phyloP scores from a whole-genome alignment of 1,140 invertebrate species.

The Dendroctonus ponderosae region DNA sequence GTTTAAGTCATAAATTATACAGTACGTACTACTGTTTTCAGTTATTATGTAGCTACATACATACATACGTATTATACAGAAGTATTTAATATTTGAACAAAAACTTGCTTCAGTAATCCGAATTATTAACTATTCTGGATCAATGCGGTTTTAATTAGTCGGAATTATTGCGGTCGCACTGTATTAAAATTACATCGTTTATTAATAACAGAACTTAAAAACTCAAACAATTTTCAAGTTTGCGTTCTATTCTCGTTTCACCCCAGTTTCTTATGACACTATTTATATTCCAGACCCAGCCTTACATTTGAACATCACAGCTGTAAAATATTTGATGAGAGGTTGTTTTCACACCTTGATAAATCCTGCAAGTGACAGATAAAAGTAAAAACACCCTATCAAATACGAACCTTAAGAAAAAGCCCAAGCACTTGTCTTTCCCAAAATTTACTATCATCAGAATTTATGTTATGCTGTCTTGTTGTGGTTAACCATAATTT shows the following conservation, averaged over 20 bases:
- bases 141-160: constrained; percentile 12
- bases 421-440: constrained; percentile 22
- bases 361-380: too few relatives aligned
- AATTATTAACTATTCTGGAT: constrained; percentile 15
- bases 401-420: constrained; percentile 15
- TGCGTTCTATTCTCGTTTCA: too few relatives aligned
- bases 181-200: neutral
- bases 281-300: too few relatives aligned
- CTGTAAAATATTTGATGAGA: too few relatives aligned
- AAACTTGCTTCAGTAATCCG: constrained; percentile 17
- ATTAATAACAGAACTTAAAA: too few relatives aligned
- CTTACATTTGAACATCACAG: too few relatives aligned
- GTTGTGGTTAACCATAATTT: constrained; percentile 27
- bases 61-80: constrained; percentile 9
- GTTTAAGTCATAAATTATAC: constrained; percentile 14
- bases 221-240: too few relatives aligned
- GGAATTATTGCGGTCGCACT: constrained; percentile 10
- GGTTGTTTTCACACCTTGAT: too few relatives aligned
- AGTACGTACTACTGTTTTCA: constrained; percentile 1
- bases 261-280: too few relatives aligned
- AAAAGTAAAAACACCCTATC: constrained; percentile 19
- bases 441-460: constrained; percentile 27
- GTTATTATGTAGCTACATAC: constrained; percentile 8
- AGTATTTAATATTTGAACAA: constrained; percentile 5
- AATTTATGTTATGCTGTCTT: constrained; percentile 31